Evolutionary conservation across 2,797 vertebrate genomes (phyloP), one percentile per base, ranked within the genome.

Genomic region (Rhinella marina): DNA sequence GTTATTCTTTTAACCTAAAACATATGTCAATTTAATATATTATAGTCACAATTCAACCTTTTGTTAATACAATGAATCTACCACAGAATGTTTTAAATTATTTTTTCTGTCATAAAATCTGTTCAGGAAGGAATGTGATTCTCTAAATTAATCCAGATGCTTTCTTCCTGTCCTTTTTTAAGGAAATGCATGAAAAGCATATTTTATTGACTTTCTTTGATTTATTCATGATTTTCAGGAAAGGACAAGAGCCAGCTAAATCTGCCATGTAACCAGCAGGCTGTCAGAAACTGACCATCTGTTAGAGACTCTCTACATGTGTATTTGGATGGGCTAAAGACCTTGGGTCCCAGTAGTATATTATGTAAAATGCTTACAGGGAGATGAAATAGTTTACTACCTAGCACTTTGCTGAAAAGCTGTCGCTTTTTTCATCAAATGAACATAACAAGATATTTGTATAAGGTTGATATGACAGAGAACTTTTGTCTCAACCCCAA

Each of bases 381-480:
- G 23, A 83, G 83, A 88, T 19, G 48, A 79, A 92, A 91, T 85
- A 59, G 59, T 17, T 64, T 91, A 89, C 87, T 90, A 81, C 52
- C 78, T 0, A 9, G 62, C 64, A 88, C 0, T 89, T 90, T 93
- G 77, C 88, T 85, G 41, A 87, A 86, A 87, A 93, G 21, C 84
- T 92, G 91, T 90, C 92, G 92, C 86, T 88, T 81, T 91, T 85
- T 82, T 80, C 41, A 90, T 85, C 64, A 90, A 91, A 54, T n/a
- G 21, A 91, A 90, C 13, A 76, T 83, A 88, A 91, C 88, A 90
- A 92, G 54, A 91, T 92, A 84, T 92, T 91, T 64, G 81, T 90
- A 82, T 41, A 91, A 86, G 73, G 27, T 91, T 86, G 17, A 85
- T 90, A 85, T 88, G 86, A 89, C 87, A 93, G 86, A 90, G 64